These are phyloP conservation scores for Eueremaeus valkanovi DNA, from an alignment of 2,888 invertebrate species.

Conservation along the genomic window DNA sequence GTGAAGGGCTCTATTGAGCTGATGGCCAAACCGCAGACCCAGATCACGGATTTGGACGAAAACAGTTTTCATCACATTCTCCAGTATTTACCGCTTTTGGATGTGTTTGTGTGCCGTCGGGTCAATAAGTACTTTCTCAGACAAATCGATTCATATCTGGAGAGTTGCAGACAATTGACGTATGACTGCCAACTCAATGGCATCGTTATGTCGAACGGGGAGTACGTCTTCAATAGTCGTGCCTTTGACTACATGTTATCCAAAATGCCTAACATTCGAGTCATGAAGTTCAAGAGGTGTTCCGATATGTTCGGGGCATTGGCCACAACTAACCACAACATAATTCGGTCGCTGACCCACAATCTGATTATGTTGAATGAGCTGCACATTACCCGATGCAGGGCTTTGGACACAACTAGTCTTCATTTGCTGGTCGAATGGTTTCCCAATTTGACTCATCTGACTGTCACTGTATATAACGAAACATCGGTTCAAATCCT, in stretches of 20 bases:
- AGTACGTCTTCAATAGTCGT: constrained; percentile 27
- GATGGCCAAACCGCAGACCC: not conserved
- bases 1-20: constrained; percentile 22
- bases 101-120: constrained; percentile 27
- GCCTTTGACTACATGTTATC: constrained; percentile 29
- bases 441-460: constrained; percentile 37
- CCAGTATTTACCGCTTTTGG: constrained; percentile 4
- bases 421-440: constrained; percentile 12
- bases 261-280: constrained; percentile 32
- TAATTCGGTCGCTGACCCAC: constrained; percentile 12
- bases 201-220: constrained; percentile 22
- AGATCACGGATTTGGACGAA: constrained; percentile 35
- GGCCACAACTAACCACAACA: constrained; percentile 26
- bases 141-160: constrained; percentile 14
- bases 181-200: constrained; percentile 35
- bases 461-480: constrained; percentile 32
- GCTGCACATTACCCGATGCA: constrained; percentile 23
- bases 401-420: not conserved
- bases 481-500: constrained; percentile 22
- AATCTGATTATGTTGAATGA: constrained; percentile 34
- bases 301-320: constrained; percentile 18
- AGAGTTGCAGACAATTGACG: not conserved
- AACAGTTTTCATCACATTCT: constrained; percentile 33
- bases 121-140: constrained; percentile 19
- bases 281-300: constrained; percentile 27